A percentile compares a stretch with the other conserved stretches of the same genome.
Conservation (phyloP, 1,140 invertebrate species). For the Araneus ventricosus region DNA sequence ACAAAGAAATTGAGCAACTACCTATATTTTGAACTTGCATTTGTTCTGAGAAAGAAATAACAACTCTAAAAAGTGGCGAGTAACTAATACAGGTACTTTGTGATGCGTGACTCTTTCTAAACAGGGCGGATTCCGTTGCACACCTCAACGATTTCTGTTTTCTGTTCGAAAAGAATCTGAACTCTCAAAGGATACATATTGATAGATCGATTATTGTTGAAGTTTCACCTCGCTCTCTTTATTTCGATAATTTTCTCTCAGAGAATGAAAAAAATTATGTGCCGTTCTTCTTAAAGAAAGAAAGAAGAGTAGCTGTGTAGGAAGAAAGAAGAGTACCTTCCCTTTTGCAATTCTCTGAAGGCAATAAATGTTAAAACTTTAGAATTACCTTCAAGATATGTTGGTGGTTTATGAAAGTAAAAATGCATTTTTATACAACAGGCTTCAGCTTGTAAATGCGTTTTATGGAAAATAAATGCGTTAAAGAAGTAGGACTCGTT, state of each 20-base stretch:
- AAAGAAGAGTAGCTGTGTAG: background rate
- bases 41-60: conserved; percentile 46
- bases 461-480: too few species aligned
- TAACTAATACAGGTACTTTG: conserved; percentile 46
- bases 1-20: background rate
- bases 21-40: background rate
- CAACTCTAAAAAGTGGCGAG: background rate
- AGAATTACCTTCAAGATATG: background rate
- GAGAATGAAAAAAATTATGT: background rate
- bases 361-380: background rate
- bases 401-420: too few species aligned
- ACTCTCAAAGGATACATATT: conserved; percentile 45
- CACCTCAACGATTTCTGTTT: conserved; percentile 38
- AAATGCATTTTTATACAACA: too few species aligned
- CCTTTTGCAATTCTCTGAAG: background rate
- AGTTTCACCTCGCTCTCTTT: conserved; percentile 20
- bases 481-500: too few species aligned
- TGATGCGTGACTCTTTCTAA: conserved; percentile 40
- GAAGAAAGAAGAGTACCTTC: background rate
- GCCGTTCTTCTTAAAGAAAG: background rate
- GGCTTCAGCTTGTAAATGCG: too few species aligned
- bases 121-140: background rate
- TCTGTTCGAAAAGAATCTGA: background rate
- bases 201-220: conserved; percentile 49
- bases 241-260: conserved; percentile 57